phyloP scores from a whole-genome alignment of 2,888 invertebrate species.

The Leucophenga maculata region DNA sequence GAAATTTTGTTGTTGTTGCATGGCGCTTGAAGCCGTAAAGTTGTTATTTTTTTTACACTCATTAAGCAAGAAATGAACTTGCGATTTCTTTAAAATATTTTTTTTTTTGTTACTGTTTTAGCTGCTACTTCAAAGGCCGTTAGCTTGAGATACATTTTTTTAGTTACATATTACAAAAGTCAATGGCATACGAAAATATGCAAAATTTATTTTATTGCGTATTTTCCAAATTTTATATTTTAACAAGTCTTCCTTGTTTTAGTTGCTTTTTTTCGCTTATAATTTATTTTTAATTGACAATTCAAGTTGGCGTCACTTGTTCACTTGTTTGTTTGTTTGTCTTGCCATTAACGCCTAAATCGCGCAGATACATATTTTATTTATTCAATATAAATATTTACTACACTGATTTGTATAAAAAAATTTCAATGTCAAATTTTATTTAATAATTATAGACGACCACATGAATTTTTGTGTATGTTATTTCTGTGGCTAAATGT shows the following conservation, averaged over 20 bases:
- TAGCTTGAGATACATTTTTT: slow-evolving; percentile 35
- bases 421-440: slow-evolving; percentile 56
- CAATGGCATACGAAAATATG: neutral
- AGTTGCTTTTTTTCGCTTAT: neutral
- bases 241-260: neutral
- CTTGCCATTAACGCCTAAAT: neutral
- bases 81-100: slow-evolving; percentile 44
- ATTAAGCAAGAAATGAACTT: slow-evolving; percentile 55
- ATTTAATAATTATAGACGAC: slow-evolving; percentile 14
- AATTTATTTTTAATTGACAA: slow-evolving; percentile 3
- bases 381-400: neutral
- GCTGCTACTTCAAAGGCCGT: slow-evolving; percentile 45
- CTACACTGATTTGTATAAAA: neutral
- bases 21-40: slow-evolving; percentile 11
- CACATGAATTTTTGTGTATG: neutral
- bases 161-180: neutral
- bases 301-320: slow-evolving; percentile 1
- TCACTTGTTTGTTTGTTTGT: neutral
- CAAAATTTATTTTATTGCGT: neutral
- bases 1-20: slow-evolving; percentile 28
- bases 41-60: slow-evolving; percentile 49
- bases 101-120: slow-evolving; percentile 38
- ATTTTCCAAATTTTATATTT: neutral
- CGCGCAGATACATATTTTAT: neutral
- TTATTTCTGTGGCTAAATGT: slow-evolving; percentile 29